A percentile compares a stretch with the other conserved stretches of the same genome.
phyloP scores from a whole-genome alignment of 2,797 vertebrate species.

The Dipus sagitta region DNA sequence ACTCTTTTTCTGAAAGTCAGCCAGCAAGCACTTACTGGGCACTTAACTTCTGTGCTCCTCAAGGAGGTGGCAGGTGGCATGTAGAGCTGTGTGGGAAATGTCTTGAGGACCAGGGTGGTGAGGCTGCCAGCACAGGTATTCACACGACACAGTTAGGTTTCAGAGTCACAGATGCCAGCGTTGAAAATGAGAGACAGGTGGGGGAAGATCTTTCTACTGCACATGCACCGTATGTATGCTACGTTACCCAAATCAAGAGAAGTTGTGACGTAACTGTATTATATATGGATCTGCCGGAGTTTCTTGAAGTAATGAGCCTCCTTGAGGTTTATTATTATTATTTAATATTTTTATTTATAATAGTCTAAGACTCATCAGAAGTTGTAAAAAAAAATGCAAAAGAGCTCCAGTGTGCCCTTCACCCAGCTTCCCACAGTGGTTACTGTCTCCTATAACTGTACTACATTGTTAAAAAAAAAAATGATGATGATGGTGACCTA shows the following conservation, averaged over 20 bases:
- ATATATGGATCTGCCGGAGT: slow-evolving; percentile 54
- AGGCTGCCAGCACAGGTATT: neutral
- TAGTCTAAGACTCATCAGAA: slow-evolving; percentile 6
- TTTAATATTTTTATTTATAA: slow-evolving; percentile 62
- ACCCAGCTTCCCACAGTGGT: neutral
- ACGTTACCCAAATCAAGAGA: slow-evolving; percentile 29
- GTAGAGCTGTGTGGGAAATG: neutral
- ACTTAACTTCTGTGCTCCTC: neutral
- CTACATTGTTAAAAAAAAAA: neutral
- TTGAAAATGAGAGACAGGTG: neutral
- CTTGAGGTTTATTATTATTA: slow-evolving; percentile 61
- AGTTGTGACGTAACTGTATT: slow-evolving; percentile 46
- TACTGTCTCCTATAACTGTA: neutral
- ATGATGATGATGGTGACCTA: neutral
- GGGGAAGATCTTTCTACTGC: neutral
- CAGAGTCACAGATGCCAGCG: accelerated
- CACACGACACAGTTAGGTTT: neutral
- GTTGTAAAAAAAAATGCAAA: slow-evolving; percentile 14
- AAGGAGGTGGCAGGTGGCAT: neutral
- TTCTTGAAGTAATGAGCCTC: slow-evolving; percentile 71
- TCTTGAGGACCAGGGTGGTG: neutral
- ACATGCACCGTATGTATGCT: neutral
- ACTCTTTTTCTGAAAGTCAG: neutral
- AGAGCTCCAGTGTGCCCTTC: neutral
- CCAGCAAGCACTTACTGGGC: neutral